Base-by-base conservation (phyloP, 35 echinoderm and acorn worm species). In the Stichopus chloronotus region DNA sequence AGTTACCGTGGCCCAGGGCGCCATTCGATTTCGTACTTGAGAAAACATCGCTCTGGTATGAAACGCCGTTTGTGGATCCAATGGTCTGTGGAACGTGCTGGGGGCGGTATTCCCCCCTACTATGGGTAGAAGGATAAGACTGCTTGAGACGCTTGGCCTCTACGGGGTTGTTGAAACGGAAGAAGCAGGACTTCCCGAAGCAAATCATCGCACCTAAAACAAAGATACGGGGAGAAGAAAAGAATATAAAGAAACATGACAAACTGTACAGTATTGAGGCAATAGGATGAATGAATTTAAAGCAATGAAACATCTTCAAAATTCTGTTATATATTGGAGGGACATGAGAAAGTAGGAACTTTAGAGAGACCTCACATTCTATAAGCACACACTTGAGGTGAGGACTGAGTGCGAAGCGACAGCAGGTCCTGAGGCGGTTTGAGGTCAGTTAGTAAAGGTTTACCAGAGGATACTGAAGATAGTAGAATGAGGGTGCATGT, bases 141-240 rank as follows among this genome's bases (percentile, higher is more conserved):
- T 92, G 74, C 78, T 79, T 95, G 5, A 95, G 59, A 60, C 92
- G 82, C 57, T 93, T 99, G 43, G 97, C 97, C 84, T 99, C 95
- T 0, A 69, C 53, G 1, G 97, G 95, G 79, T 96, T 94, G 93
- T 99, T 99, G 65, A 99, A 99, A 55, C 95, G 80, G 93, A 95
- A 96, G 87, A 93, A 94, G 80, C 91, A 93, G 13, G 97, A 95
- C 43, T 96, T 96, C 3, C 97, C 97, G 86, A 99, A 99, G 82
- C 97, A 99, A 10, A 99, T 63, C 97, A 99, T 99, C 54, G 97
- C 94, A 93, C 97, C 97, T 99, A 77, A 63, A 88, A 81, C 53
- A 94, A 10, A 95, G 23, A 86, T 78, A 54, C 21, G 5, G 16
- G n/a, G 63, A 55, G 3, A 43, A 43, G 30, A 43, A 43, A 43